These are phyloP conservation scores for Ellobium chinense DNA, from an alignment of 2,888 invertebrate species.

Conservation along the genomic window DNA sequence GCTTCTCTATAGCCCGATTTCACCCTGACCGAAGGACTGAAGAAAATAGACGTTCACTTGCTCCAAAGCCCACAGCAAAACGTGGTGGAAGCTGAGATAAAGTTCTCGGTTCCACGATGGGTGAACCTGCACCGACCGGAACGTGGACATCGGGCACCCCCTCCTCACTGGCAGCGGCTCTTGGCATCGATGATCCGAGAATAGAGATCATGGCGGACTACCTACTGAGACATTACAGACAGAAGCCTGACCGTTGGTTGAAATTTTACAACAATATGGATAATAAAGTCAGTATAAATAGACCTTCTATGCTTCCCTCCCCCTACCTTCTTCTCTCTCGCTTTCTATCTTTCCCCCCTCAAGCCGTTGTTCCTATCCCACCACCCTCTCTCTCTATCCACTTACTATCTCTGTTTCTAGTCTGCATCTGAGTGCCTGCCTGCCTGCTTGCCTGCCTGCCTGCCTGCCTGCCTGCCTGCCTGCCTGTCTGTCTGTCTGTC, in stretches of 20 bases:
- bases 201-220: slow-evolving; percentile 41
- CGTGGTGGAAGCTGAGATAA: no score
- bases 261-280: slow-evolving; percentile 43
- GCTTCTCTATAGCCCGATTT: no score
- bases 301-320: not conserved
- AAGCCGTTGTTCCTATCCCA: not conserved
- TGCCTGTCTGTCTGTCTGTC: no score
- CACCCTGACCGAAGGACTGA: no score
- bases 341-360: slow-evolving; percentile 37
- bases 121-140: no score
- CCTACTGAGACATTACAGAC: slow-evolving; percentile 30
- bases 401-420: slow-evolving; percentile 28
- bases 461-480: not conserved
- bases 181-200: slow-evolving; percentile 39
- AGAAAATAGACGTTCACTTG: no score
- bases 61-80: no score
- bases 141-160: not conserved
- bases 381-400: not conserved
- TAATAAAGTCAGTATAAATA: slow-evolving; percentile 29
- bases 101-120: no score
- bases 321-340: slow-evolving; percentile 21
- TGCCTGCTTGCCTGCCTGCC: not conserved
- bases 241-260: slow-evolving; percentile 45
- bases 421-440: not conserved
- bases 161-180: slow-evolving; percentile 30